phyloP scores from a whole-genome alignment of 2,113 vertebrate species.

The Montifringilla adamsi region DNA sequence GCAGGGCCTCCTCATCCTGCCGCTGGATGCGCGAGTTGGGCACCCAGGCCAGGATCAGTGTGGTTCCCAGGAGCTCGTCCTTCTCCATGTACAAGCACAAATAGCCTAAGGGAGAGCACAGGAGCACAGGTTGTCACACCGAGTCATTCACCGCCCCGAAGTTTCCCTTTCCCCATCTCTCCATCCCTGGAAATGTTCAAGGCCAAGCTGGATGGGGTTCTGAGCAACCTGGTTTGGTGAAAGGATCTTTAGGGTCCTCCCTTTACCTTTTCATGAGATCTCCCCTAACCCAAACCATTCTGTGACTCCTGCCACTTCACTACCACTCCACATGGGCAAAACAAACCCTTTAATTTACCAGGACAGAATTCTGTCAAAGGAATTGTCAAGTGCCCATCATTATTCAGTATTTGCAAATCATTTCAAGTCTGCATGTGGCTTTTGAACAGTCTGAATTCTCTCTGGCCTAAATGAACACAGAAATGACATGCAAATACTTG shows the following conservation, averaged over 20 bases:
- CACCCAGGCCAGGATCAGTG: constrained; percentile 95
- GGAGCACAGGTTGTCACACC: rapidly evolving
- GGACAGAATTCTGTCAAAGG: background rate
- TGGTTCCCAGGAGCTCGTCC: constrained; percentile 89
- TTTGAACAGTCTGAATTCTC: background rate
- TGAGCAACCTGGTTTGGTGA: background rate
- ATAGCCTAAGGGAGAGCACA: constrained; percentile 80
- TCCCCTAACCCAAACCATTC: background rate
- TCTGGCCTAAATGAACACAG: background rate
- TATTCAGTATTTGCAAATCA: background rate
- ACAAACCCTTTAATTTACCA: background rate
- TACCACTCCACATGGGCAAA: background rate
- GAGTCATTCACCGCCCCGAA: rapidly evolving
- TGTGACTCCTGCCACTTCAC: rapidly evolving
- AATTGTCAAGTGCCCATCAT: background rate
- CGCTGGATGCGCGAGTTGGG: constrained; percentile 93
- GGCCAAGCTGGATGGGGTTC: background rate
- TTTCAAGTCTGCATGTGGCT: background rate
- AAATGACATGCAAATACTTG: background rate
- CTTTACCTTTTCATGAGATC: background rate
- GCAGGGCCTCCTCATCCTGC: constrained; percentile 93
- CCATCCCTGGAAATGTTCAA: background rate
- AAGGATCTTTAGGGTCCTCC: background rate
- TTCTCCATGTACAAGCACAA: constrained; percentile 95
- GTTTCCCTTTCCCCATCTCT: background rate